A percentile compares a stretch with the other conserved stretches of the same genome.
Evolutionary conservation across 2,888 invertebrate genomes (phyloP).

Genomic region (Drosophila anomelani): DNA sequence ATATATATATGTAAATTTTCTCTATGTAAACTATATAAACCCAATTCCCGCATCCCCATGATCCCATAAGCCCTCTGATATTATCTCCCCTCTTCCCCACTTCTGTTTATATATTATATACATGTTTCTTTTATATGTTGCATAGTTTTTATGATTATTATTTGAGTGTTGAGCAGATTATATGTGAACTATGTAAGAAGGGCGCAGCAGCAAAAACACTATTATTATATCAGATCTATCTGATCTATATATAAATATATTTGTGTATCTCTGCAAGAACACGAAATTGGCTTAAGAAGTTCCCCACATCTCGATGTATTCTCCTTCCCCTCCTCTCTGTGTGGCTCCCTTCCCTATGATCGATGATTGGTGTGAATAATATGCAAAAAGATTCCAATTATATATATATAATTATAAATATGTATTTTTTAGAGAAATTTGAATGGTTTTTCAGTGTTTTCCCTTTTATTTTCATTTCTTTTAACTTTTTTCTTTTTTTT

Average conservation of each 20-base stretch:
- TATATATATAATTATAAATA: conserved; percentile 47
- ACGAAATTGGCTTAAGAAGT: conserved; percentile 1
- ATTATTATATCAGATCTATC: conserved; percentile 3
- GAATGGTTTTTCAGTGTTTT: conserved; percentile 34
- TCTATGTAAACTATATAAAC: conserved; percentile 33
- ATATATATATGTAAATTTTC: conserved; percentile 51
- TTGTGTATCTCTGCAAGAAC: background rate
- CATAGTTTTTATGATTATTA: conserved; percentile 62
- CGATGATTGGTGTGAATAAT: conserved; percentile 30
- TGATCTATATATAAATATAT: background rate
- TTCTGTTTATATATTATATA: conserved; percentile 45
- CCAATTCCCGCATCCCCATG: background rate
- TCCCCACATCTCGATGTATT: conserved; percentile 3
- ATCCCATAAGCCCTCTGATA: background rate
- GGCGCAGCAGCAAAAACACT: background rate
- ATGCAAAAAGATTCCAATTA: conserved; percentile 35
- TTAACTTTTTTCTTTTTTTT: conserved; percentile 9
- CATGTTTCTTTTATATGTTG: conserved; percentile 51
- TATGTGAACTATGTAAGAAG: conserved; percentile 17
- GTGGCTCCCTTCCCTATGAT: conserved; percentile 6
- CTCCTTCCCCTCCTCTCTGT: background rate
- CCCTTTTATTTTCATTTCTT: conserved; percentile 3
- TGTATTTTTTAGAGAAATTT: conserved; percentile 54
- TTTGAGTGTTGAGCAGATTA: conserved; percentile 26
- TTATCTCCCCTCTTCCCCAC: conserved; percentile 12